These are phyloP conservation scores for pig (Sus scrofa) DNA, from an alignment of 2,113 vertebrate genomes.

Conservation along the genomic window DNA sequence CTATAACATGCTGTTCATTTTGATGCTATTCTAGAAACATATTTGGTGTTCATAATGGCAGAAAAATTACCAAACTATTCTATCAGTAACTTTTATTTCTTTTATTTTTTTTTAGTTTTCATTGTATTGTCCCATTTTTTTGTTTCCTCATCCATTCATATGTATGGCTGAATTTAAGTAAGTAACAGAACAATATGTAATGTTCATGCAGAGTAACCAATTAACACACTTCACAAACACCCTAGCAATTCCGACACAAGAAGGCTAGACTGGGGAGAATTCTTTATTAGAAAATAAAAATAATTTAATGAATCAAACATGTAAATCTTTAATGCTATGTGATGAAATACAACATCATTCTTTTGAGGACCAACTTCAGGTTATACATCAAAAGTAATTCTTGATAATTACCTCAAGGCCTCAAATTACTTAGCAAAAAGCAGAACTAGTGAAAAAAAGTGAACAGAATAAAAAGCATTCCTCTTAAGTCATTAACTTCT, in stretches of 20 bases:
- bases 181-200: background rate
- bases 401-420: background rate
- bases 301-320: background rate
- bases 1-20: background rate
- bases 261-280: background rate
- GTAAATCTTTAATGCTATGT: background rate
- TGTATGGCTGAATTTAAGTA: background rate
- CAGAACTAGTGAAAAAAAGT: slow-evolving; percentile 27
- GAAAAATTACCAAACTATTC: background rate
- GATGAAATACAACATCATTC: background rate
- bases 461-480: background rate
- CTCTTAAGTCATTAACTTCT: background rate
- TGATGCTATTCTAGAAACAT: background rate
- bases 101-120: background rate
- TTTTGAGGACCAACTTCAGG: background rate
- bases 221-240: background rate
- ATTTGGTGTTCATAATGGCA: background rate
- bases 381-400: background rate
- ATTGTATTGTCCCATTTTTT: background rate
- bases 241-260: background rate
- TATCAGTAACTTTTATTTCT: background rate
- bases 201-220: background rate
- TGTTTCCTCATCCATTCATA: background rate
- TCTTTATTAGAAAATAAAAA: slow-evolving; percentile 31
- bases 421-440: background rate